Conservation (phyloP, 2,797 vertebrate genomes). For the Acanthis flammea region DNA sequence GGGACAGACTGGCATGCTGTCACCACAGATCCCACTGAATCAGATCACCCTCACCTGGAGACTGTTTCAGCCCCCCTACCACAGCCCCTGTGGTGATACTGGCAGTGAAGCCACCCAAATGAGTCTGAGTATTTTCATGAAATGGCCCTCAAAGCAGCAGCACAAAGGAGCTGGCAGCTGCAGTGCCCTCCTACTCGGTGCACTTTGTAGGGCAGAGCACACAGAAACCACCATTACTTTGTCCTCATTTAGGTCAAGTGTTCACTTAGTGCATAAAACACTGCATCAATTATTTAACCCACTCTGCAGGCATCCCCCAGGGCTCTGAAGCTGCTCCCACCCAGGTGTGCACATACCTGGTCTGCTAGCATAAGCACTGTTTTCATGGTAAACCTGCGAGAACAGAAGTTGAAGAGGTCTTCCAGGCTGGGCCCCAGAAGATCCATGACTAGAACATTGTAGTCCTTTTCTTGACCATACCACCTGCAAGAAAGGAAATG, state of each 20-base stretch:
- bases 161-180: not conserved
- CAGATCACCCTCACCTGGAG: not conserved
- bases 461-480: constrained; percentile 99
- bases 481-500: constrained; percentile 81
- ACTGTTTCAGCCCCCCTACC: not conserved
- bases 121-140: accelerated
- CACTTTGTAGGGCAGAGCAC: not conserved
- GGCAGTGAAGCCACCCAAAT: not conserved
- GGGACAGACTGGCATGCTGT: accelerated
- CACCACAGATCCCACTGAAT: not conserved
- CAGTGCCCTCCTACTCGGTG: not conserved
- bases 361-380: constrained; percentile 99
- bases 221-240: not conserved
- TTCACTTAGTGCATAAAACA: not conserved
- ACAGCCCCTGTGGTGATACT: not conserved
- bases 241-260: not conserved
- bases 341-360: constrained; percentile 82
- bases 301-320: not conserved
- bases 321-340: not conserved
- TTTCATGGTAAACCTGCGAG: constrained; percentile 99
- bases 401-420: constrained; percentile 99
- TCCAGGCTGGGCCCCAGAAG: constrained; percentile 97
- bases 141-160: not conserved
- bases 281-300: not conserved
- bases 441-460: constrained; percentile 99